Base-by-base conservation (phyloP, 2,888 invertebrate species). In the Nemotelus pantherinus region DNA sequence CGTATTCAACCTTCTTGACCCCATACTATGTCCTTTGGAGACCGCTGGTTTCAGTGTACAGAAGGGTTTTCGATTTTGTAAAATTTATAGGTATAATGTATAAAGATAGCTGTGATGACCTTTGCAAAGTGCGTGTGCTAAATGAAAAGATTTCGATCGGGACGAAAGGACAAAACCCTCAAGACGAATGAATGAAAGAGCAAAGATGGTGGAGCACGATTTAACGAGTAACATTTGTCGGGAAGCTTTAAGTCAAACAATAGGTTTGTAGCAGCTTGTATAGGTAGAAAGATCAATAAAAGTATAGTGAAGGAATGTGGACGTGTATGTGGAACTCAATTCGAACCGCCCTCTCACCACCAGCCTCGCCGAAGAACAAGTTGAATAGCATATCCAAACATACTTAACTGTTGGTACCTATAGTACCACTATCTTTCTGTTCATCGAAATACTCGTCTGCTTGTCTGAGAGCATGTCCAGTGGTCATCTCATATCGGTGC, bases 401-500 rank as follows among this genome's bases (percentile, higher is more conserved):
- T 50, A 74, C 63, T 74, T 74, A 74, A 60, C 74, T 74, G 63
- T 74, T 63, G 74, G 74, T 74, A 74, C 47, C 60, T 58, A 72
- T 48, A 48, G 10, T 63, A 9, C 41, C 43, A 63, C 63, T 10
- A 43, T 63, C 25, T 25, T 6, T 63, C 63, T 55, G 39, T 68
- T 55, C 55, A 47, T 47, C 70, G 41, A 50, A 41, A 44, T 65
- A 9, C 10, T 47, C n/a, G 70, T 55, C 70, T 47, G 72, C 50
- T 55, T 63, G 77, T 78, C 77, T 78, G 67, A 77, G 78, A 78
- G 78, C 76, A 78, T 78, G 77, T 78, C 77, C 78, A 78, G 77
- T 78, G 78, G 78, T 78, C 78, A 78, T 78, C 71, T 78, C 78
- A 77, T 78, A 78, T 76, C 77, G 72, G 72, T 76, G 77, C 76